Conservation (phyloP, 2,888 invertebrate species). For the Cepaea hortensis region DNA sequence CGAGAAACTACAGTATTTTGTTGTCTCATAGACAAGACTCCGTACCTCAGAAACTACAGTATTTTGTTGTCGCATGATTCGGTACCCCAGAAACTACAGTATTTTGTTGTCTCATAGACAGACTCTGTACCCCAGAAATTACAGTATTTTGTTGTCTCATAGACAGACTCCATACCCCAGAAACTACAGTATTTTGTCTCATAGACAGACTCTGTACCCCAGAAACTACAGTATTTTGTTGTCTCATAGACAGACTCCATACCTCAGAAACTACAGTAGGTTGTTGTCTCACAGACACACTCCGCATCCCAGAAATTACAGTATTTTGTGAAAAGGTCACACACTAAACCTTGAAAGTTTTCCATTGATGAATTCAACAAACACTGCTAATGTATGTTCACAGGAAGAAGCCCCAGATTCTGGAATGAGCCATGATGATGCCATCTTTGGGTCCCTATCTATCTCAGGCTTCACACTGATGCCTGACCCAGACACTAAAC, state of each 20-base stretch:
- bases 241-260: background rate
- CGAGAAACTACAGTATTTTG: no score
- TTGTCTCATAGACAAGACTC: no score
- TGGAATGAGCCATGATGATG: slow-evolving; percentile 36
- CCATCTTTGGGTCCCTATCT: slow-evolving; percentile 44
- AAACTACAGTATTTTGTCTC: no score
- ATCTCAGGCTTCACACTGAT: slow-evolving; percentile 39
- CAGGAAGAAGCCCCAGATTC: slow-evolving; percentile 32
- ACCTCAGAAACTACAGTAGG: background rate
- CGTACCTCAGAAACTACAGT: no score
- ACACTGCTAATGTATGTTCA: background rate
- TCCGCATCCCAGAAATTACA: background rate
- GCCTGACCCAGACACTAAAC: slow-evolving; percentile 42
- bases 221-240: background rate
- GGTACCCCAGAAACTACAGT: no score
- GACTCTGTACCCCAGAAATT: no score
- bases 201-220: no score
- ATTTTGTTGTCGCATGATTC: no score
- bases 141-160: no score
- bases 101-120: no score
- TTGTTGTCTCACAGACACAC: background rate
- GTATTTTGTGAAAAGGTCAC: background rate
- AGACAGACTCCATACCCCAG: no score
- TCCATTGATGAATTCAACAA: no score
- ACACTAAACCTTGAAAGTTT: background rate